Conservation (phyloP, 2,113 vertebrate species). For the Sander vitreus region DNA sequence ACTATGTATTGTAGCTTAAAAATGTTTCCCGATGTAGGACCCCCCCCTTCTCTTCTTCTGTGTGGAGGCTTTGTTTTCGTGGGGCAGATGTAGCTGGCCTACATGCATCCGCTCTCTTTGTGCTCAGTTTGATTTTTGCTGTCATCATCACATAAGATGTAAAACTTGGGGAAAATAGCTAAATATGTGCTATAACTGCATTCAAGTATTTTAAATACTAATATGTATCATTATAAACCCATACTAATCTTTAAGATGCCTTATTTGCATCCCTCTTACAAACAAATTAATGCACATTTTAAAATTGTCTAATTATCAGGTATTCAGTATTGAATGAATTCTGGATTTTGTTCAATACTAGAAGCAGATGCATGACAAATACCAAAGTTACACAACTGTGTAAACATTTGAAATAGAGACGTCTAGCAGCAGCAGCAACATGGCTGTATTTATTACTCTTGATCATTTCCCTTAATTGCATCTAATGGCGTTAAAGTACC, state of each 20-base stretch:
- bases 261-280: background rate
- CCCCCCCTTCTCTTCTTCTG: conserved; percentile 34
- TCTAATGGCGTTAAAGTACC: background rate
- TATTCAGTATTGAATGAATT: background rate
- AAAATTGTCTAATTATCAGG: background rate
- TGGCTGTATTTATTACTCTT: background rate
- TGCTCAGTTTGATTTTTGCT: conserved; percentile 63
- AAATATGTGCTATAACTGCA: background rate
- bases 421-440: background rate
- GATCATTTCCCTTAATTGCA: background rate
- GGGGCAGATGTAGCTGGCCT: conserved; percentile 76
- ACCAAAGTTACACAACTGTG: background rate
- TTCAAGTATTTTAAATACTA: background rate
- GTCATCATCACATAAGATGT: conserved; percentile 47
- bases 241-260: background rate
- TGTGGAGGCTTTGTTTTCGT: conserved; percentile 77
- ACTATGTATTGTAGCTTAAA: background rate
- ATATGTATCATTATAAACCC: background rate
- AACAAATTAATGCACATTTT: background rate
- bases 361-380: background rate
- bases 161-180: conserved; percentile 24
- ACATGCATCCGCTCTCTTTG: conserved; percentile 76
- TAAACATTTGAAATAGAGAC: background rate
- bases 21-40: conserved; percentile 39
- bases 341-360: background rate